phyloP scores from a whole-genome alignment of 2,113 vertebrate genomes.

The Dendropsophus ebraccatus region DNA sequence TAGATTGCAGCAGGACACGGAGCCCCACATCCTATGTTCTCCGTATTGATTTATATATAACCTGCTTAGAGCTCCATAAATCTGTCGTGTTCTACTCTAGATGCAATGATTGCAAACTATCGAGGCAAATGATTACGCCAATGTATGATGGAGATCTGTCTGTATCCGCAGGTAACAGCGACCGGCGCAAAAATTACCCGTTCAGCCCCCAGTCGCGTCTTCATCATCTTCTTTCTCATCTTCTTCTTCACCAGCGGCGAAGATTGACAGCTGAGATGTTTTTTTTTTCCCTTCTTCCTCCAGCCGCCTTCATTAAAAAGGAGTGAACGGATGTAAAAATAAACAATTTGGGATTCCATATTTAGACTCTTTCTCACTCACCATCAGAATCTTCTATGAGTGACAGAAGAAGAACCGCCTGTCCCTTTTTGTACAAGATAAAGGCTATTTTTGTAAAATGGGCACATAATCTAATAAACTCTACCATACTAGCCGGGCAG shows the following conservation, averaged over 20 bases:
- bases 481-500: background rate
- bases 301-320: slow-evolving; percentile 45
- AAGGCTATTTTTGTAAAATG: slow-evolving; percentile 14
- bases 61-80: slow-evolving; percentile 13
- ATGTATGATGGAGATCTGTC: background rate
- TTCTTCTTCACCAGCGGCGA: background rate
- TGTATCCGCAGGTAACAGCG: background rate
- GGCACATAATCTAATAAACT: background rate
- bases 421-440: background rate
- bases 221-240: slow-evolving; percentile 23
- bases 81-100: slow-evolving; percentile 26
- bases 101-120: slow-evolving; percentile 11
- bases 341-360: slow-evolving; percentile 53
- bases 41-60: slow-evolving; percentile 24
- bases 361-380: slow-evolving; percentile 44
- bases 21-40: background rate
- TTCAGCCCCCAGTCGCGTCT: slow-evolving; percentile 5
- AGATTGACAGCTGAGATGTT: slow-evolving; percentile 48
- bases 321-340: slow-evolving; percentile 42
- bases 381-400: slow-evolving; percentile 40
- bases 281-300: background rate
- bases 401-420: slow-evolving; percentile 23
- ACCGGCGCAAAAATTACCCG: background rate
- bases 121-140: background rate
- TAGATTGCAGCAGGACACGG: background rate